Evolutionary conservation across 30 jellyfish, hydroid and myxozoan genomes (phyloP).

Genomic region (Rhopilema esculentum): DNA sequence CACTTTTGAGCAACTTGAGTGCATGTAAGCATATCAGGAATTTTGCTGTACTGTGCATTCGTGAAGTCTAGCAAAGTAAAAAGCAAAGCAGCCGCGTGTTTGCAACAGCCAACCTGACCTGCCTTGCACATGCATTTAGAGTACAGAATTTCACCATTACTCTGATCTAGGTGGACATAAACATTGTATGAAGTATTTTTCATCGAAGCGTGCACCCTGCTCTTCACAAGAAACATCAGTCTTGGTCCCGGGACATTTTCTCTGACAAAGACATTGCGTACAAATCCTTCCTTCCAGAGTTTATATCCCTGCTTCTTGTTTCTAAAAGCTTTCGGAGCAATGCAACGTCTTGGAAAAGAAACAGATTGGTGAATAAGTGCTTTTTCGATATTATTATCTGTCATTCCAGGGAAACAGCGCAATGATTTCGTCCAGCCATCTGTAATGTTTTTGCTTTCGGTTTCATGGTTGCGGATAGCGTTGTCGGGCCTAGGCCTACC

Average conservation of each 20-base stretch:
- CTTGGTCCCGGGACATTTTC: slow-evolving; percentile 1
- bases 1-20: slow-evolving; percentile 60
- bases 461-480: too few relatives aligned
- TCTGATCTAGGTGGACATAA: slow-evolving; percentile 29
- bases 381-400: slow-evolving; percentile 5
- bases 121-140: slow-evolving; percentile 64
- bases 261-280: slow-evolving; percentile 19
- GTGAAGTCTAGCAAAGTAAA: slow-evolving; percentile 23
- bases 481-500: slow-evolving; percentile 2
- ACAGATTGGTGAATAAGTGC: not conserved
- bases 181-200: slow-evolving; percentile 18
- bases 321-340: not conserved
- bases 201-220: slow-evolving; percentile 56
- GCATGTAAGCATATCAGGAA: slow-evolving; percentile 48
- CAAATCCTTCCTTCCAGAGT: slow-evolving; percentile 43
- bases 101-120: slow-evolving; percentile 74
- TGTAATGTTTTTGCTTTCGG: not conserved
- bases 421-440: slow-evolving; percentile 25
- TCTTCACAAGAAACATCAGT: slow-evolving; percentile 40
- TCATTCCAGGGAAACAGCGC: not conserved
- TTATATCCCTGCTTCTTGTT: too few relatives aligned
- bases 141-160: slow-evolving; percentile 15
- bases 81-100: slow-evolving; percentile 65
- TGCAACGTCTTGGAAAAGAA: not conserved
- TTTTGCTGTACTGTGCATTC: slow-evolving; percentile 12